Base-by-base conservation (phyloP, 2,888 invertebrate genomes). In the Parnassius smintheus region DNA sequence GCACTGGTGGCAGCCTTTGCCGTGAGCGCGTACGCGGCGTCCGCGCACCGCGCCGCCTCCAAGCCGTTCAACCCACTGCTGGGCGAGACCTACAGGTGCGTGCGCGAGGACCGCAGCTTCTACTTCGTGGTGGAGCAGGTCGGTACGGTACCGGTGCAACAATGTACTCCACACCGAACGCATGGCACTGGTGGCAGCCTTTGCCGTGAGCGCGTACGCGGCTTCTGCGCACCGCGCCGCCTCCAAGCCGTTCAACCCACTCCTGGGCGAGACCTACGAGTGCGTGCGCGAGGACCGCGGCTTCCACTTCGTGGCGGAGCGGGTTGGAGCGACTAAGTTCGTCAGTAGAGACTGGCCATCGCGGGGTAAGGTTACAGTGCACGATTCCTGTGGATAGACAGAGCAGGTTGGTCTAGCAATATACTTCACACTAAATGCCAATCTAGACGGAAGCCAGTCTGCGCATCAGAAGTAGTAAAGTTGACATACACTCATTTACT, bases 41-140 rank as follows among this genome's bases (percentile, higher is more conserved):
- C 94, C 92, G 71, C 95, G 86, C 86, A 95, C 93, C 93, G 97
- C 57, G 96, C 96, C 48, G 96, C 96, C 55, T 95, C 95, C 77
- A 97, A 97, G 80, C 96, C 96, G 1, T 97, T 97, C 89, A 97
- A 97, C 90, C 96, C 97, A 13, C 85, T 97, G 62, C 91, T 96
- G 44, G 96, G 95, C 0, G 97, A 97, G 91, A 96, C 96, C 0
- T 97, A 95, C 82, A 96, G 97, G 86, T 96, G 95, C 76, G 93
- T 95, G 46, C 78, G 96, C 1, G 95, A 95, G 70, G 97, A 97
- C 75, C 93, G 94, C 73, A 96, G 95, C 0, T 97, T 96, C 92
- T 86, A 94, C 65, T 96, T 96, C 80, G 77, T 96, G 7, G 94
- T 96, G 0, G 97, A 97, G 80, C 96, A 96, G 93, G 95, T 95